phyloP scores from a whole-genome alignment of 2,113 vertebrate species.

The Glaucidium brasilianum region DNA sequence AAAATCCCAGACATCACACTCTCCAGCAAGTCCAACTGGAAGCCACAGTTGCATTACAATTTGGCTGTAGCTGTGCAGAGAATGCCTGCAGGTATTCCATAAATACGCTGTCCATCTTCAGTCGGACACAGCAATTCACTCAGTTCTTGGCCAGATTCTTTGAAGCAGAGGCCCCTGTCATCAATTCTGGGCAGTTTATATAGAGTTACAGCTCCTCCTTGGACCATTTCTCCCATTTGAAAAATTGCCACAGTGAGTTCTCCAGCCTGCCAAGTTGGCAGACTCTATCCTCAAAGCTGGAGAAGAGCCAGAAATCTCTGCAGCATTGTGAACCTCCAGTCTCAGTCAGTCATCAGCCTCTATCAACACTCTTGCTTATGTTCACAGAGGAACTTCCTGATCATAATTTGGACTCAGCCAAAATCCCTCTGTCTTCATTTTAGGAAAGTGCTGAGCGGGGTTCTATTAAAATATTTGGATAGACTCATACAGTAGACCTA shows the following conservation, averaged over 20 bases:
- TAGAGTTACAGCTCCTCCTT: constrained; percentile 74
- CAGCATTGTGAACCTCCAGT: constrained; percentile 61
- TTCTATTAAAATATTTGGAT: constrained; percentile 55
- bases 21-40: constrained; percentile 4
- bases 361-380: constrained; percentile 59
- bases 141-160: constrained; percentile 55
- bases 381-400: constrained; percentile 32
- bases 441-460: constrained; percentile 11
- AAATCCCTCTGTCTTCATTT: constrained; percentile 45
- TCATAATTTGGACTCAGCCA: constrained; percentile 47
- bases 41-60: constrained; percentile 50
- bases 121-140: constrained; percentile 26
- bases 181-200: constrained; percentile 69
- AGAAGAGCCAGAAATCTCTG: constrained; percentile 64
- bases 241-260: constrained; percentile 74
- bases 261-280: constrained; percentile 78
- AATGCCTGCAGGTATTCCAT: constrained; percentile 46
- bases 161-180: constrained; percentile 65
- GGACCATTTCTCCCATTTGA: constrained; percentile 73
- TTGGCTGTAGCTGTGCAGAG: constrained; percentile 41
- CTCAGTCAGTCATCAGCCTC: constrained; percentile 68
- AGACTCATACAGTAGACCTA: background rate
- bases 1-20: constrained; percentile 14
- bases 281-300: constrained; percentile 59
- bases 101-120: constrained; percentile 50